Percentiles rank a stretch among this genome's conserved stretches.
phyloP scores from a whole-genome alignment of 2,888 invertebrate species.

The Drosophila imparisetae region DNA sequence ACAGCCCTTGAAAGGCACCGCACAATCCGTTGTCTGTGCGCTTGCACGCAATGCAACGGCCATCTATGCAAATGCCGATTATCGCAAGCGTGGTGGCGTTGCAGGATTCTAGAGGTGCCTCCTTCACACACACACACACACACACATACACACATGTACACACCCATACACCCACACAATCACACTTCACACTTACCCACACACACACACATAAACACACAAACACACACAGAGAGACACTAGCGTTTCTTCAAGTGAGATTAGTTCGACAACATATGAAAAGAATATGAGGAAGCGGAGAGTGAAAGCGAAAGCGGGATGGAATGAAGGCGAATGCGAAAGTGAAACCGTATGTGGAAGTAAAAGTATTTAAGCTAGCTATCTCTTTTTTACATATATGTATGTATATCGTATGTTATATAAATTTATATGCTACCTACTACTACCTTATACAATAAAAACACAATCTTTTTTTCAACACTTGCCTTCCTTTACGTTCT shows the following conservation, averaged over 20 bases:
- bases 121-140: background rate
- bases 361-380: constrained; percentile 74
- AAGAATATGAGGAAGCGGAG: background rate
- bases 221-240: constrained; percentile 18
- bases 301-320: background rate
- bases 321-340: background rate
- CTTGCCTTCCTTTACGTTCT: background rate
- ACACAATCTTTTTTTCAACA: constrained; percentile 38
- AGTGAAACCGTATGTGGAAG: constrained; percentile 39
- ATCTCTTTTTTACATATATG: constrained; percentile 67
- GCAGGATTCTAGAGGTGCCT: constrained; percentile 86
- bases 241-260: constrained; percentile 66
- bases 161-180: background rate
- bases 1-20: constrained; percentile 85
- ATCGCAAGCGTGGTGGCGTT: constrained; percentile 92
- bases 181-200: background rate
- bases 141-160: constrained; percentile 1
- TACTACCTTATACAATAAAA: constrained; percentile 69
- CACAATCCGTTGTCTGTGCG: constrained; percentile 89
- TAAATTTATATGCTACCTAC: constrained; percentile 76
- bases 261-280: constrained; percentile 30
- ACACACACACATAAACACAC: constrained; percentile 15
- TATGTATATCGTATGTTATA: constrained; percentile 75
- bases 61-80: constrained; percentile 92
- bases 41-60: constrained; percentile 88